These are phyloP conservation scores for Enteromius treurensis DNA, from an alignment of 2,797 vertebrate genomes.

Conservation along the genomic window DNA sequence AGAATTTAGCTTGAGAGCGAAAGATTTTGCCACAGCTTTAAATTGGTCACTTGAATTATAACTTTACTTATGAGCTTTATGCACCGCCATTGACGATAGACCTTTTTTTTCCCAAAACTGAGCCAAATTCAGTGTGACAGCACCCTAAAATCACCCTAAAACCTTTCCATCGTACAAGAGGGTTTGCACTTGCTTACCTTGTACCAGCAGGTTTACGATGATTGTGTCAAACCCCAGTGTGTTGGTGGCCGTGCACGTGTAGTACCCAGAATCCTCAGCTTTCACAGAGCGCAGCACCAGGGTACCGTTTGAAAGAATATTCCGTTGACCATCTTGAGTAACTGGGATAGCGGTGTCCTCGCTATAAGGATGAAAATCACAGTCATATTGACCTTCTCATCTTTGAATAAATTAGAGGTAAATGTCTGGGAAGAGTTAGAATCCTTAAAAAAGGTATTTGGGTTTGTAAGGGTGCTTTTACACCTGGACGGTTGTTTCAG, in stretches of 20 bases:
- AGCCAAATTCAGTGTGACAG: not conserved
- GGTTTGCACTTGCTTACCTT: conserved; percentile 78
- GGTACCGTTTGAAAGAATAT: conserved; percentile 92
- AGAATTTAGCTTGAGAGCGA: too few species aligned
- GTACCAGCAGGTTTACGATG: conserved; percentile 95
- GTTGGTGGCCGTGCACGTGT: conserved; percentile 98
- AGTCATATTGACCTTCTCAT: conserved; percentile 2
- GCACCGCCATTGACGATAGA: not conserved
- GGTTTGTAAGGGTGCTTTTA: not conserved
- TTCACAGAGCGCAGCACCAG: conserved; percentile 93
- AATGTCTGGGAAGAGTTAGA: not conserved
- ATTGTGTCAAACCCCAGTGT: conserved; percentile 97
- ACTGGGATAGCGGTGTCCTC: conserved; percentile 94
- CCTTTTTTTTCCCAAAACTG: not conserved
- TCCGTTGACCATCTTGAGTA: conserved; percentile 89
- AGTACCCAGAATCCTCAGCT: conserved; percentile 96
- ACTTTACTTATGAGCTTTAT: not conserved
- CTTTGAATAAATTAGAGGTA: not conserved
- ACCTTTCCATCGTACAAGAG: not conserved
- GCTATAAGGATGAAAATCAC: conserved; percentile 66
- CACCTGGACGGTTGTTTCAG: too few species aligned
- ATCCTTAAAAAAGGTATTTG: not conserved
- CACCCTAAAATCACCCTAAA: not conserved
- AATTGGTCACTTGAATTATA: not conserved
- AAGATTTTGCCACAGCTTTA: not conserved